Conservation (phyloP, 2,113 vertebrate species). For the Leiothrix lutea region DNA sequence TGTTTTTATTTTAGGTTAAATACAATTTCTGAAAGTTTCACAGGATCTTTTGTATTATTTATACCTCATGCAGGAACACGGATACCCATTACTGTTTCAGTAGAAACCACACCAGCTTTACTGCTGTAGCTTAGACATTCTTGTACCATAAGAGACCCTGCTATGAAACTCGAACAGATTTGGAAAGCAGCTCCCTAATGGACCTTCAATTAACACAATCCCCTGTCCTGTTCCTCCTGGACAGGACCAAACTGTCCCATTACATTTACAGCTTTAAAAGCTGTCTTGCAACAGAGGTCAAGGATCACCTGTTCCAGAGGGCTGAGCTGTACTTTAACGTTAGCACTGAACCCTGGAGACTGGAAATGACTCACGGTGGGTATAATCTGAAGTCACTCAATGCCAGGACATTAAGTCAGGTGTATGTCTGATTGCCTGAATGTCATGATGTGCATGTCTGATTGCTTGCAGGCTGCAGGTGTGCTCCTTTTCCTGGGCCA, state of each 20-base stretch:
- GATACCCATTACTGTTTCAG: neutral
- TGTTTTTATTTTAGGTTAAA: neutral
- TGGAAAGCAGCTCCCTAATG: neutral
- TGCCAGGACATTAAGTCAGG: fast-evolving
- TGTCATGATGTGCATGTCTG: neutral
- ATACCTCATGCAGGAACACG: neutral
- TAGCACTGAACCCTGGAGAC: neutral
- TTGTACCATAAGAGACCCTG: neutral
- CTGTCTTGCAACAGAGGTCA: neutral
- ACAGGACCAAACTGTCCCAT: neutral
- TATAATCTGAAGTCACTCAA: neutral
- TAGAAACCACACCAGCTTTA: neutral
- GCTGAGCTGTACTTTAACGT: neutral
- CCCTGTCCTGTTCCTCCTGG: neutral
- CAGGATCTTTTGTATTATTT: neutral
- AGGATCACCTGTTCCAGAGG: neutral
- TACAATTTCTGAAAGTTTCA: neutral
- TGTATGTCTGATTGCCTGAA: neutral
- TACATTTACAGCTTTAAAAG: neutral
- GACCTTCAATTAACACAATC: neutral
- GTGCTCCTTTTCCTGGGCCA: neutral
- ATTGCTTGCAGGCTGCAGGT: neutral
- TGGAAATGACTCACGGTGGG: neutral
- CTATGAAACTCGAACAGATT: neutral
- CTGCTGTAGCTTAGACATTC: neutral